phyloP scores from a whole-genome alignment of 2,888 invertebrate genomes.

The Troilus luridus region DNA sequence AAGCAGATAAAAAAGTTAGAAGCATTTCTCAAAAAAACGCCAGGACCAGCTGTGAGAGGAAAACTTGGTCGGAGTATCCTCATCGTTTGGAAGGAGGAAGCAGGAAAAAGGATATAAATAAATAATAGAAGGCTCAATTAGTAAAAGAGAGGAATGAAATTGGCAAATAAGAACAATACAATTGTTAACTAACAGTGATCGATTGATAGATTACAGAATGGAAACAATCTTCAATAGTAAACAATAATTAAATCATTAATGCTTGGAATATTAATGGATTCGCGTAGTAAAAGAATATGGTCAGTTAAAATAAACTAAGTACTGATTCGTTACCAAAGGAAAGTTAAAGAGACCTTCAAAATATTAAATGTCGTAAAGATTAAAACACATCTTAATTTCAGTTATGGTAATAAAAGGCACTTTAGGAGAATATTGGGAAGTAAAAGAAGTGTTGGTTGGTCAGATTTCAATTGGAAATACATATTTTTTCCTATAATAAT shows the following conservation, averaged over 20 bases:
- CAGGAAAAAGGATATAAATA: neutral
- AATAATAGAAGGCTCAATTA: neutral
- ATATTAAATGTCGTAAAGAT: too few species aligned
- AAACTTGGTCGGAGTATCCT: conserved; percentile 4
- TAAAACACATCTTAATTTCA: too few species aligned
- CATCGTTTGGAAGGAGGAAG: neutral
- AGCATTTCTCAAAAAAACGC: neutral
- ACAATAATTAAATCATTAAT: neutral
- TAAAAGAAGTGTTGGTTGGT: too few species aligned
- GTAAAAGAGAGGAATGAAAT: neutral
- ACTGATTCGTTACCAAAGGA: neutral
- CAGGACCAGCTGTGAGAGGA: neutral
- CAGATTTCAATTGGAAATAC: too few species aligned
- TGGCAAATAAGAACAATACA: neutral
- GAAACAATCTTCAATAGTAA: neutral
- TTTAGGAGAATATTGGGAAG: too few species aligned
- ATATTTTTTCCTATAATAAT: too few species aligned
- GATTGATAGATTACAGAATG: neutral
- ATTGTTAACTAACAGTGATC: neutral
- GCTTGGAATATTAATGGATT: neutral
- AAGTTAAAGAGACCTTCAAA: too few species aligned
- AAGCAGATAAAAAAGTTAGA: neutral
- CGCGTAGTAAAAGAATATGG: neutral
- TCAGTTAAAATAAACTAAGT: neutral
- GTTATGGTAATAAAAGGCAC: too few species aligned